Percentiles rank a stretch among this genome's conserved stretches.
Evolutionary conservation across 2,888 invertebrate genomes (phyloP).

Genomic region (Cephonodes hylas): DNA sequence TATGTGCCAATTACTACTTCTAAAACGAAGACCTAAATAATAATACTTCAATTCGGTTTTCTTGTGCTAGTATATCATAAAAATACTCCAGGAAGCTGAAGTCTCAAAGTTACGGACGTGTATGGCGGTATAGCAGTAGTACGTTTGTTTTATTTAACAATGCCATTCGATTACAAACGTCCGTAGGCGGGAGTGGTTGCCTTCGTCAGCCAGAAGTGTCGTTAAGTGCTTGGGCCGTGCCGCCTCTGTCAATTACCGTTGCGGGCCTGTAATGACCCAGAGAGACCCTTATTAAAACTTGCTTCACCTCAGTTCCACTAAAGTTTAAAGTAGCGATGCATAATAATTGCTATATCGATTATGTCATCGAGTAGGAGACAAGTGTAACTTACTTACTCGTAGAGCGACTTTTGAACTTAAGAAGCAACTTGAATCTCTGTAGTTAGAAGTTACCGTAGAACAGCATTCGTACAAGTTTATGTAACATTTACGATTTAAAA

Average conservation of each 20-base stretch:
- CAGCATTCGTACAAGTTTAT: no score
- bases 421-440: neutral
- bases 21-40: no score
- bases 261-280: slow-evolving; percentile 68
- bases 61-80: neutral
- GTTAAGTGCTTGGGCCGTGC: slow-evolving; percentile 55
- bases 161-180: slow-evolving; percentile 47
- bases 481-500: no score
- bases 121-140: neutral
- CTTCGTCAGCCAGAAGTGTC: slow-evolving; percentile 59
- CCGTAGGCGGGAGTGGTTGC: slow-evolving; percentile 42
- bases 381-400: neutral
- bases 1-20: no score
- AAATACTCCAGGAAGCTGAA: neutral
- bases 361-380: slow-evolving; percentile 13
- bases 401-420: neutral
- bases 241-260: slow-evolving; percentile 66
- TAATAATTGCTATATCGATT: slow-evolving; percentile 61
- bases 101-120: neutral
- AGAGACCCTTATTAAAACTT: slow-evolving; percentile 76
- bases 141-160: slow-evolving; percentile 30
- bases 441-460: no score
- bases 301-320: slow-evolving; percentile 57
- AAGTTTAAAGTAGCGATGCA: slow-evolving; percentile 68
- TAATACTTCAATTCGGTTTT: no score